Conservation (phyloP, 2,797 vertebrate species). For the Caiman crocodilus region DNA sequence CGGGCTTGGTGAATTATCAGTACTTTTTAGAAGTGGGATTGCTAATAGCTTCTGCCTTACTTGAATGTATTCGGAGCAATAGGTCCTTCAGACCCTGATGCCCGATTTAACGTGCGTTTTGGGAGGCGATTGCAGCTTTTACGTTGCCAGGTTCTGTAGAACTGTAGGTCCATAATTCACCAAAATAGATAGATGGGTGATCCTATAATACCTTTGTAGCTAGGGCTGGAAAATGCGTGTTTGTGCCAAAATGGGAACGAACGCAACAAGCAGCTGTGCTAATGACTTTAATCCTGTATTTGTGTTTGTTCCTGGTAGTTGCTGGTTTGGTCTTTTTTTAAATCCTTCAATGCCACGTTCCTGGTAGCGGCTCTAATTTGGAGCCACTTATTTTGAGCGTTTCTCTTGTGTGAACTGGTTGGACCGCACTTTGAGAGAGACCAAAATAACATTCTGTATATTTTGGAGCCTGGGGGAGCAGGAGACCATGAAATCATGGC, state of each 20-base stretch:
- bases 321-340: background rate
- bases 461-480: background rate
- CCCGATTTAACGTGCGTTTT: background rate
- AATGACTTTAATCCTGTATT: background rate
- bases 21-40: background rate
- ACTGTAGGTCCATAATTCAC: background rate
- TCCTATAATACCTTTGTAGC: background rate
- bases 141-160: background rate
- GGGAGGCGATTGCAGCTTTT: background rate
- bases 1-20: conserved; percentile 1
- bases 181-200: background rate
- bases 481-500: background rate
- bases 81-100: background rate
- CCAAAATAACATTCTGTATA: background rate
- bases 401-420: background rate
- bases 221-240: background rate
- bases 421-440: background rate
- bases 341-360: background rate
- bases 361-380: background rate
- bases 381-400: background rate
- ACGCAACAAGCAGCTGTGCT: background rate
- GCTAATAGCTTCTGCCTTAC: background rate
- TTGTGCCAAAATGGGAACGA: accelerated
- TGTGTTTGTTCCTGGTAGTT: background rate
- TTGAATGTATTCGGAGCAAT: background rate